phyloP scores from a whole-genome alignment of 2,797 vertebrate genomes.

The Ciconia nigra region DNA sequence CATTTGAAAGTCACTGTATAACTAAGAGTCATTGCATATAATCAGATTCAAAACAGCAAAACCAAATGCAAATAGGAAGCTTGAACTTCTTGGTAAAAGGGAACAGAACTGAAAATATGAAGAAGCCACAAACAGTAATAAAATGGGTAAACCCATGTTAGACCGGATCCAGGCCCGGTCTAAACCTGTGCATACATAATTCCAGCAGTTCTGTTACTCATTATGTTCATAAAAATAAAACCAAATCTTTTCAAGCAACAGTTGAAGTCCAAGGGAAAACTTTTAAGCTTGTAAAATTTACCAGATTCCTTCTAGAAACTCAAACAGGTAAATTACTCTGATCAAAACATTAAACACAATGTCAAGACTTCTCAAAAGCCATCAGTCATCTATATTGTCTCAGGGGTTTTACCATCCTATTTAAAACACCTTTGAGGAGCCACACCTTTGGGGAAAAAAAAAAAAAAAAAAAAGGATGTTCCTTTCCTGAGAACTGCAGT shows the following conservation, averaged over 20 bases:
- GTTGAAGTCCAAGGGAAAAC: neutral
- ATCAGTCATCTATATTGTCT: neutral
- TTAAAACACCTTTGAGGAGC: neutral
- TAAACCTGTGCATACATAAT: neutral
- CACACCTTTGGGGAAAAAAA: neutral
- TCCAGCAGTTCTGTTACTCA: neutral
- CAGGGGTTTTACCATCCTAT: neutral
- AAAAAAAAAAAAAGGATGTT: neutral
- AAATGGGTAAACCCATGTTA: neutral
- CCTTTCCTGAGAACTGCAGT: neutral
- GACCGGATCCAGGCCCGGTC: neutral
- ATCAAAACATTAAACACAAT: neutral
- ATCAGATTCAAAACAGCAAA: neutral
- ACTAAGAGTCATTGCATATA: neutral
- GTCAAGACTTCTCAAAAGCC: neutral
- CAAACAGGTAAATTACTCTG: neutral
- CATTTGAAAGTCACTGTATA: slow-evolving; percentile 36
- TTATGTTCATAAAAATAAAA: neutral
- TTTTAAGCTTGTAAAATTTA: neutral
- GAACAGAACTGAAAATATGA: slow-evolving; percentile 2
- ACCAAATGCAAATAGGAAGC: neutral
- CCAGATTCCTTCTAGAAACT: neutral
- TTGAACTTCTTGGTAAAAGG: neutral
- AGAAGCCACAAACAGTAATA: slow-evolving; percentile 1
- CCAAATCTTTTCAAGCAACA: neutral